Percentiles rank a stretch among this genome's conserved stretches.
phyloP scores from a whole-genome alignment of 2,888 invertebrate genomes.

The Argyra leucocephala region DNA sequence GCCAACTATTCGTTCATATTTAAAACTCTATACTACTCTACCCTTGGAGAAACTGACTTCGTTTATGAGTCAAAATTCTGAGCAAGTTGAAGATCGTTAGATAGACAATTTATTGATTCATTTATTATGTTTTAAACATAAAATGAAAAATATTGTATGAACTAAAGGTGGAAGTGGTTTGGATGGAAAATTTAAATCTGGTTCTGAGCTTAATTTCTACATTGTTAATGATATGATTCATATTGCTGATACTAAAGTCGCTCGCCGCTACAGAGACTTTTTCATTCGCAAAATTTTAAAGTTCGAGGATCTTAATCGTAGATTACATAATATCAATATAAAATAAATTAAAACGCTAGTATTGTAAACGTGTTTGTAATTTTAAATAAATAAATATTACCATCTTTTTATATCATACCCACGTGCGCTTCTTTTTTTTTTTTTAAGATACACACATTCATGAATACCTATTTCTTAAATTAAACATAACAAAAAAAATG shows the following conservation, averaged over 20 bases:
- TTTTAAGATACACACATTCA: too few relatives aligned
- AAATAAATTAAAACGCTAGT: too few relatives aligned
- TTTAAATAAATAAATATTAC: too few relatives aligned
- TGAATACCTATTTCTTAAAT: too few relatives aligned
- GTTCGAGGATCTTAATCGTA: slow-evolving; percentile 89
- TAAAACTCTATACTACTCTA: slow-evolving; percentile 94
- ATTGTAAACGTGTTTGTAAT: too few relatives aligned
- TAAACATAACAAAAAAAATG: too few relatives aligned
- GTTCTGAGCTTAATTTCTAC: too few relatives aligned
- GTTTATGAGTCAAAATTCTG: slow-evolving; percentile 66
- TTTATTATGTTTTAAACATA: slow-evolving; percentile 95
- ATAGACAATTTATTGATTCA: slow-evolving; percentile 78
- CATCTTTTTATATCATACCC: too few relatives aligned
- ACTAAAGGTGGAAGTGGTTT: slow-evolving; percentile 81
- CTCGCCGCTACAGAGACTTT: slow-evolving; percentile 95
- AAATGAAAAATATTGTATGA: slow-evolving; percentile 98
- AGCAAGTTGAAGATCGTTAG: slow-evolving; percentile 61
- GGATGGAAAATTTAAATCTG: slow-evolving; percentile 94
- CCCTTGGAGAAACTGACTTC: slow-evolving; percentile 87
- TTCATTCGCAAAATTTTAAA: slow-evolving; percentile 97
- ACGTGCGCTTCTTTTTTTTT: too few relatives aligned
- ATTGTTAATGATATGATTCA: slow-evolving; percentile 99
- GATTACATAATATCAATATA: slow-evolving; percentile 61
- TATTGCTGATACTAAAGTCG: slow-evolving; percentile 98
- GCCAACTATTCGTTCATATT: slow-evolving; percentile 88